Evolutionary conservation across 2,797 vertebrate species (phyloP), one percentile per base, ranked within the genome.

Genomic region (Borostomias antarcticus): DNA sequence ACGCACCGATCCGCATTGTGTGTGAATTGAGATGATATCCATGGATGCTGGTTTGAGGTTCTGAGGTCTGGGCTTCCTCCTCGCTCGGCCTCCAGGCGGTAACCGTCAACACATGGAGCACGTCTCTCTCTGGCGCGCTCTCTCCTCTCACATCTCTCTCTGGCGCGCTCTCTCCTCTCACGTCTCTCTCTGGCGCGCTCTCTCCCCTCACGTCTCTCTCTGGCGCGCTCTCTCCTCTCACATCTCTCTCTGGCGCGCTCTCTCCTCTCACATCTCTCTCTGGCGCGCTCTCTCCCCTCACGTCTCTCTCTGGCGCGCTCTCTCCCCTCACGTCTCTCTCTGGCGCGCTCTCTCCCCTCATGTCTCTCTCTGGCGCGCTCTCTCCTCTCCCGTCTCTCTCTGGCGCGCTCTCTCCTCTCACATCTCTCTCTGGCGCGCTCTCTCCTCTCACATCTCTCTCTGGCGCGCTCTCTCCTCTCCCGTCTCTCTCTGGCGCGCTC

Each of bases 61-160:
- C 83, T 68, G 79, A 74, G 67, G 73, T 65, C 62, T 85, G 81
- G 68, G 84, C 79, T 87, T 87, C 74, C 66, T 74, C n/a, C 43
- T 59, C 2, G 26, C 2, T 25, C 17, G 74, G 73, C 73, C 69
- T 45, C 32, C 0, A 71, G 76, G 80, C 77, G 81, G 51, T 89
- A 91, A 90, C 89, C 81, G 85, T 84, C 75, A 84, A 77, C 87
- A 86, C 83, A 89, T 89, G 75, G 66, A 81, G 54, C 64, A 83
- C 64, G 64, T 70, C 73, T 85, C 83, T 73, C 73, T 79, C 54
- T 69, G 53, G 26, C 65, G 68, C 25, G 8, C 47, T 73, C 23
- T 33, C 2, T 40, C 59, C 65, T 68, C n/a, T n/a, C n/a, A n/a
- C n/a, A n/a, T n/a, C n/a, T n/a, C n/a, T n/a, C n/a, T n/a, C n/a